phyloP scores from a whole-genome alignment of 2,113 vertebrate species.

The Oncorhynchus masou region DNA sequence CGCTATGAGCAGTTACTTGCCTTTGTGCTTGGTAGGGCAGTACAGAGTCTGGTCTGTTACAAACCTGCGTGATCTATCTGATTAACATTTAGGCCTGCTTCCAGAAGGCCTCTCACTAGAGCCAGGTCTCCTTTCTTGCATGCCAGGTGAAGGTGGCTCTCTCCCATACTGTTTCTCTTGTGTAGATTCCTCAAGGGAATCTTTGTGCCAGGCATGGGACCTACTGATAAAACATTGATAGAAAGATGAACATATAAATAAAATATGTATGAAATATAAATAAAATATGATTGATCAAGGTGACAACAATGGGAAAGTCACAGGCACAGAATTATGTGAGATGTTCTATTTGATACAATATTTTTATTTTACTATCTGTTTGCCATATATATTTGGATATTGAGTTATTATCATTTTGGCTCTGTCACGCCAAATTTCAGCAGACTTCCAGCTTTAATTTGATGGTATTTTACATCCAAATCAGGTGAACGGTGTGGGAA shows the following conservation, averaged over 20 bases:
- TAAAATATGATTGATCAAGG: background rate
- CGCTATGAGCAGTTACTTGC: too few species aligned
- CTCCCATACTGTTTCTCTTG: conserved; percentile 70
- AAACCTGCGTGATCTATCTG: conserved; percentile 80
- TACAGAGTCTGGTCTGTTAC: conserved; percentile 5
- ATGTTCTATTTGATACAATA: too few species aligned
- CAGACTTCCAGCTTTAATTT: too few species aligned
- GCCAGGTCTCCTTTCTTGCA: conserved; percentile 73
- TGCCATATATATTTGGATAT: too few species aligned
- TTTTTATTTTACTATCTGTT: too few species aligned
- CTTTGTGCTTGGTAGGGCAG: too few species aligned
- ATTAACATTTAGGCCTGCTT: conserved; percentile 78
- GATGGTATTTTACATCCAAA: too few species aligned
- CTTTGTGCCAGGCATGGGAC: background rate
- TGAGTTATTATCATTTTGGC: too few species aligned
- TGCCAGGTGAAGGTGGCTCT: conserved; percentile 77
- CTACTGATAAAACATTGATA: conserved; percentile 4
- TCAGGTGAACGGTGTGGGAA: too few species aligned
- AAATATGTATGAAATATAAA: background rate
- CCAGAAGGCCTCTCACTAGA: conserved; percentile 73
- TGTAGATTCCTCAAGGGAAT: conserved; percentile 8
- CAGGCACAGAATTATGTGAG: background rate
- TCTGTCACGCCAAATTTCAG: too few species aligned
- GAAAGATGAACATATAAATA: background rate
- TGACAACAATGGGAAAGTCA: too few species aligned